Base-by-base conservation (phyloP, 2,113 vertebrate species). In the Ictalurus furcatus region DNA sequence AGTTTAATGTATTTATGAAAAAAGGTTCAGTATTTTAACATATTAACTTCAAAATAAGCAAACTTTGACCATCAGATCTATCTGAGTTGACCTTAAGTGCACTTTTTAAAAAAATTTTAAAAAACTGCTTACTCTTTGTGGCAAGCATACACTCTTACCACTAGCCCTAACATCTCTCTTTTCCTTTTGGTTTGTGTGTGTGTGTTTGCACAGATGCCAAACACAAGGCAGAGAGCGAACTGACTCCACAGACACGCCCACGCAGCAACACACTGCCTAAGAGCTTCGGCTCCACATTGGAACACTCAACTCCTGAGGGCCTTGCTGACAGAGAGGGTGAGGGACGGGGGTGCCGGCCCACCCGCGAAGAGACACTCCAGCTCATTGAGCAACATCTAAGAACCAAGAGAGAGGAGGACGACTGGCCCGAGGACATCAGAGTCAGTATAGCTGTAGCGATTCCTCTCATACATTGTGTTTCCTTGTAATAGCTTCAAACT, bases 211-310 rank as follows among this genome's bases (percentile, higher is more conserved):
- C 92, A 99, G 98, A 99, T 93, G 95, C 97, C 95, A 99, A 98
- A 94, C 97, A 98, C 89, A 97, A 96, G 85, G 96, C 93, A 69
- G 98, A 99, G 93, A 97, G 95, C 58, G 98, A 98, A 93, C 96
- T 98, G 90, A 96, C 96, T 90, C 97, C 97, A 89, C 97, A 97
- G 91, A 93, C 97, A 65, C 97, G 97, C 78, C 98, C 98, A 58
- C 96, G 98, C 63, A 99, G 98, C 94, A 99, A 99, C 95, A 99
- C 98, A 79, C 96, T 99, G 92, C 98, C 98, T 93, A 99, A 98
- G 93, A 99, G 98, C 95, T 99, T 99, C 89, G 98, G 98, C 86
- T 99, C 98, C 89, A 98, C 97, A 34, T 94, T 99, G 93, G 98
- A 98, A 88, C 97, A 98, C 83, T 93, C 96, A 30, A 90, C 94